phyloP scores from a whole-genome alignment of 2,888 invertebrate species.

The Lamellibrachia columna region DNA sequence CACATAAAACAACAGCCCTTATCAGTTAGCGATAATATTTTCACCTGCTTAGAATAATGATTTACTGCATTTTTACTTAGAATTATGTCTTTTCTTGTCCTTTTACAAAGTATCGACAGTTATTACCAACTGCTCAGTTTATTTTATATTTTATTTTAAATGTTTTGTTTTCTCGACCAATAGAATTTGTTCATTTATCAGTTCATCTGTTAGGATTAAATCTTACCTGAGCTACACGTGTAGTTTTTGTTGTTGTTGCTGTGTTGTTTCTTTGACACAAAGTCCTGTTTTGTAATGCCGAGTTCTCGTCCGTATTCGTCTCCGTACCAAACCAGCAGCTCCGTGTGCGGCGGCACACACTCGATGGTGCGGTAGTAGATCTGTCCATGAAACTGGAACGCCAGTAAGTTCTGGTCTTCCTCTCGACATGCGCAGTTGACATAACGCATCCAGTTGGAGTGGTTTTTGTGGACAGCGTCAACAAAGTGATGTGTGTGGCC shows the following conservation, averaged over 20 bases:
- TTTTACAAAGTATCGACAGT: too few relatives aligned
- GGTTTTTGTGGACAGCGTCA: neutral
- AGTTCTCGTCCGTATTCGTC: constrained; percentile 22
- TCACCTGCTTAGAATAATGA: too few relatives aligned
- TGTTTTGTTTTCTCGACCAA: too few relatives aligned
- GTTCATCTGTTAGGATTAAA: too few relatives aligned
- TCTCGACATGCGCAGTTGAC: neutral
- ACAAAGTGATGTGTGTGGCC: neutral
- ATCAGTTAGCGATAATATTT: too few relatives aligned
- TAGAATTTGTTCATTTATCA: too few relatives aligned
- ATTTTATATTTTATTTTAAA: too few relatives aligned
- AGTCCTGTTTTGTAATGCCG: neutral
- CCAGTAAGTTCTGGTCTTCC: neutral
- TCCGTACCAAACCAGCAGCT: constrained; percentile 14
- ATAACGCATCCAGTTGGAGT: neutral
- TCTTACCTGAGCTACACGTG: neutral
- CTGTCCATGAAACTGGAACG: neutral
- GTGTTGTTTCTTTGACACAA: neutral
- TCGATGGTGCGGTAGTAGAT: neutral
- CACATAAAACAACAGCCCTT: too few relatives aligned
- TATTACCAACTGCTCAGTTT: too few relatives aligned
- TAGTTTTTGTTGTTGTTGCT: neutral
- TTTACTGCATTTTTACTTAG: too few relatives aligned
- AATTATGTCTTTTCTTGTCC: too few relatives aligned
- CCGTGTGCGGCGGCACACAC: neutral